Evolutionary conservation across 2,888 invertebrate species (phyloP).

Genomic region (Tachina fera): DNA sequence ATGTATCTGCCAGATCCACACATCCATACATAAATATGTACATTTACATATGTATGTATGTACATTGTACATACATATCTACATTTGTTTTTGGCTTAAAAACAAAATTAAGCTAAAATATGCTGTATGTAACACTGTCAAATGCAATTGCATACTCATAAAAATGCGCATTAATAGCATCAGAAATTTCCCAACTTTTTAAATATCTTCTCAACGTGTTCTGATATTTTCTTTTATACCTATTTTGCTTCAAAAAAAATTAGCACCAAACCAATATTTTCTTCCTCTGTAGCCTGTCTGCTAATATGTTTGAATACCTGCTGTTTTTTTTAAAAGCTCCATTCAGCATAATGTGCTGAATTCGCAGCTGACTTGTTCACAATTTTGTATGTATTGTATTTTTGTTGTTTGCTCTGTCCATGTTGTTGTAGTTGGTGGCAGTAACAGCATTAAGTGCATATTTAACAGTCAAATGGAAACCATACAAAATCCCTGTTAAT

Average conservation of each 20-base stretch:
- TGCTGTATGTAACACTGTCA: background rate
- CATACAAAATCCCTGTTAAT: conserved; percentile 61
- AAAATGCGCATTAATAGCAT: background rate
- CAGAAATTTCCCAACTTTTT: background rate
- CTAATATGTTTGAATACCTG: conserved; percentile 39
- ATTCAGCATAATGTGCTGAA: conserved; percentile 67
- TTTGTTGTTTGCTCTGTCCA: conserved; percentile 13
- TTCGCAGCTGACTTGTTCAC: conserved; percentile 39
- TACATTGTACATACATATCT: conserved; percentile 13
- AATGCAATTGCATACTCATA: background rate
- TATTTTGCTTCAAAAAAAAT: conserved; percentile 36
- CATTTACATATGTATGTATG: too few species aligned
- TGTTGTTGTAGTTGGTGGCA: conserved; percentile 16
- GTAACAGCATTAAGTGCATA: conserved; percentile 33
- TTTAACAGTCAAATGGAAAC: conserved; percentile 49
- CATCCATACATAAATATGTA: too few species aligned
- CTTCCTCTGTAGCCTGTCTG: background rate
- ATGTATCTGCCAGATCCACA: conserved; percentile 34
- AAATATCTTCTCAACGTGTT: background rate
- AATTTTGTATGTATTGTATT: conserved; percentile 53
- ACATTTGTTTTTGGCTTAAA: conserved; percentile 44
- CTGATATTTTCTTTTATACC: background rate
- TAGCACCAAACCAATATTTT: conserved; percentile 51
- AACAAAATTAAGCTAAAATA: conserved; percentile 1
- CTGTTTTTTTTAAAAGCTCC: conserved; percentile 57